These are phyloP conservation scores for Drosophila guanche DNA, from an alignment of 1,140 invertebrate species.

Conservation along the genomic window DNA sequence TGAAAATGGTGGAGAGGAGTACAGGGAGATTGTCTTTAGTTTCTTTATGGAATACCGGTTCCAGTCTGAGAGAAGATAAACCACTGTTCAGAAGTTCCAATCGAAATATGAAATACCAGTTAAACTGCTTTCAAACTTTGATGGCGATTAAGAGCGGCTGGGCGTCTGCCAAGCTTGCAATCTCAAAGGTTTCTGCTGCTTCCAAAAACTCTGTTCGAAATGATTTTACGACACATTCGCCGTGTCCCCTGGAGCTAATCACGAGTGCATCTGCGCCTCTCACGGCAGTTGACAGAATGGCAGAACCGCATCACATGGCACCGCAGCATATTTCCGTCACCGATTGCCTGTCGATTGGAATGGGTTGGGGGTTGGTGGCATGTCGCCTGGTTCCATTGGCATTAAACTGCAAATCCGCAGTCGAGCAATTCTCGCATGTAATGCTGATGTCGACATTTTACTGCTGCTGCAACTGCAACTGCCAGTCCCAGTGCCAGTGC, in stretches of 20 bases:
- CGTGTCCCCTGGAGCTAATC: constrained; percentile 30
- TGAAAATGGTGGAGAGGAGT: too few relatives aligned
- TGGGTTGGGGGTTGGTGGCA: constrained; percentile 9
- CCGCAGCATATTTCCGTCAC: constrained; percentile 56
- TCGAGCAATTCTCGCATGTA: constrained; percentile 75
- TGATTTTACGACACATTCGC: constrained; percentile 12
- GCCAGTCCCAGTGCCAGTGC: constrained; percentile 24
- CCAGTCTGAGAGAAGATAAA: too few relatives aligned
- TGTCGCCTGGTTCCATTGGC: constrained; percentile 53
- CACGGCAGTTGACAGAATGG: constrained; percentile 27
- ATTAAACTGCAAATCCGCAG: constrained; percentile 79
- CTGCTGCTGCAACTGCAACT: constrained; percentile 37
- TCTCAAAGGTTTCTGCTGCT: too few relatives aligned
- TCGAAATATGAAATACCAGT: too few relatives aligned
- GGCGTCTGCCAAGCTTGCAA: too few relatives aligned
- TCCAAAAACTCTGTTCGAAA: background rate
- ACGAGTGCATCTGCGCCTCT: background rate
- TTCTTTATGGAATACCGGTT: too few relatives aligned
- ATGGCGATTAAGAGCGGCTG: too few relatives aligned
- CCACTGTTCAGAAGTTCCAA: too few relatives aligned
- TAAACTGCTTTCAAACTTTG: too few relatives aligned
- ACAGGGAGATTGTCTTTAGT: too few relatives aligned
- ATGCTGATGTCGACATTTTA: constrained; percentile 78
- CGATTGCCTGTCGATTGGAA: constrained; percentile 55
- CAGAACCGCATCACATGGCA: constrained; percentile 47